phyloP scores from a whole-genome alignment of 2,888 invertebrate genomes.

The Conops quadrifasciatus region DNA sequence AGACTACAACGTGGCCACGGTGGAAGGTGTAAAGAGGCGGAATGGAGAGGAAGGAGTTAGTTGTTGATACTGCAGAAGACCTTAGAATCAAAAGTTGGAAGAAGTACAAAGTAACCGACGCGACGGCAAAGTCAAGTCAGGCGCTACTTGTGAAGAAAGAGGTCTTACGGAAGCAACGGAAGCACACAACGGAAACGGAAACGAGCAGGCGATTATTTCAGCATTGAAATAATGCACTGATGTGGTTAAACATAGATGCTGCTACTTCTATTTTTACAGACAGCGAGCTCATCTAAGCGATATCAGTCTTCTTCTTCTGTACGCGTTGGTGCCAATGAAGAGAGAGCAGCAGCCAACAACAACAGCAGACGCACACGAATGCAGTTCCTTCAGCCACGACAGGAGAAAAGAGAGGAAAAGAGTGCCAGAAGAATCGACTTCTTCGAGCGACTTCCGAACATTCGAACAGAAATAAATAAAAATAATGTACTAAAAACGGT shows the following conservation, averaged over 20 bases:
- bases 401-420: neutral
- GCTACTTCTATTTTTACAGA: too few relatives aligned
- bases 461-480: neutral
- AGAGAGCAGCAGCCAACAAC: neutral
- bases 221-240: constrained; percentile 28
- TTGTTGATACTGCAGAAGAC: neutral
- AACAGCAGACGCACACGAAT: neutral
- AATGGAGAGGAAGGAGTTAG: neutral
- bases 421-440: neutral
- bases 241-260: constrained; percentile 10
- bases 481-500: neutral
- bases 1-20: constrained; percentile 40
- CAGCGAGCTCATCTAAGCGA: too few relatives aligned
- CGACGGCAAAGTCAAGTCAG: constrained; percentile 16
- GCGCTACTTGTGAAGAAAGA: neutral
- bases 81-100: neutral
- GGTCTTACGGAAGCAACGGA: neutral
- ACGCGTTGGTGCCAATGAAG: too few relatives aligned
- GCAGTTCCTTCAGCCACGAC: neutral
- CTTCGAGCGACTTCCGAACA: neutral
- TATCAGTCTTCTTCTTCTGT: too few relatives aligned
- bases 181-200: constrained; percentile 22
- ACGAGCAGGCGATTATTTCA: neutral
- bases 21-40: neutral
- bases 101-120: constrained; percentile 9